Evolutionary conservation across 2,888 invertebrate species (phyloP).

Genomic region (Notodonta ziczac): DNA sequence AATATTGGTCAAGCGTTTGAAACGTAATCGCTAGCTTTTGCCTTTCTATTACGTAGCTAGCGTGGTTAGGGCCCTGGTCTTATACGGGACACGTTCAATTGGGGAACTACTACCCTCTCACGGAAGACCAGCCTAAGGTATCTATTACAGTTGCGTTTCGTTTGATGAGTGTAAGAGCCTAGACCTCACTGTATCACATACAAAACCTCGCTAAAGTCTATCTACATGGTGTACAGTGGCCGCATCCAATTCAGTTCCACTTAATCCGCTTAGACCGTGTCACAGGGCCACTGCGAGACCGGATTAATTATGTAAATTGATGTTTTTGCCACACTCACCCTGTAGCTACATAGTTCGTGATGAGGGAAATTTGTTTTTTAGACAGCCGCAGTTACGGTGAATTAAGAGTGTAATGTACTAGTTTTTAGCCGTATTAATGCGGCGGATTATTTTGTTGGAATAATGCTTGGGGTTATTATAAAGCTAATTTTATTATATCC

Average conservation of each 20-base stretch:
- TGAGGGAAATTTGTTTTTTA: slow-evolving; percentile 28
- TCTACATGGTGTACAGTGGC: slow-evolving; percentile 33
- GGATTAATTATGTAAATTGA: slow-evolving; percentile 75
- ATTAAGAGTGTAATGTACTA: slow-evolving; percentile 9
- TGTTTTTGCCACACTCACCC: slow-evolving; percentile 50
- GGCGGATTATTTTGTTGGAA: neutral
- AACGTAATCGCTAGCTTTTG: too few relatives aligned
- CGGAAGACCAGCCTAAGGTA: too few relatives aligned
- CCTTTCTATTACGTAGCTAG: too few relatives aligned
- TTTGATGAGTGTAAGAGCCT: too few relatives aligned
- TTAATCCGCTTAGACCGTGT: slow-evolving; percentile 62
- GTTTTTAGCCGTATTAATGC: slow-evolving; percentile 1
- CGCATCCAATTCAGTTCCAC: slow-evolving; percentile 65
- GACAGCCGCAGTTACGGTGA: slow-evolving; percentile 12
- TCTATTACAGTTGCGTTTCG: too few relatives aligned
- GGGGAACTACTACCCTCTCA: too few relatives aligned
- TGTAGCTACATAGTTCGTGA: slow-evolving; percentile 24
- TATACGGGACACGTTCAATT: too few relatives aligned
- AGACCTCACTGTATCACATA: too few relatives aligned
- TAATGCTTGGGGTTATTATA: too few relatives aligned
- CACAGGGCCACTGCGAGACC: slow-evolving; percentile 44
- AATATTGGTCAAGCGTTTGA: too few relatives aligned
- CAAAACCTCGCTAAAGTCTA: neutral
- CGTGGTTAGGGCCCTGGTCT: too few relatives aligned
- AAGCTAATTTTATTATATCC: too few relatives aligned